Evolutionary conservation across 2,888 invertebrate genomes (phyloP), one percentile per base, ranked within the genome.

Genomic region (Schizotus pectinicornis): DNA sequence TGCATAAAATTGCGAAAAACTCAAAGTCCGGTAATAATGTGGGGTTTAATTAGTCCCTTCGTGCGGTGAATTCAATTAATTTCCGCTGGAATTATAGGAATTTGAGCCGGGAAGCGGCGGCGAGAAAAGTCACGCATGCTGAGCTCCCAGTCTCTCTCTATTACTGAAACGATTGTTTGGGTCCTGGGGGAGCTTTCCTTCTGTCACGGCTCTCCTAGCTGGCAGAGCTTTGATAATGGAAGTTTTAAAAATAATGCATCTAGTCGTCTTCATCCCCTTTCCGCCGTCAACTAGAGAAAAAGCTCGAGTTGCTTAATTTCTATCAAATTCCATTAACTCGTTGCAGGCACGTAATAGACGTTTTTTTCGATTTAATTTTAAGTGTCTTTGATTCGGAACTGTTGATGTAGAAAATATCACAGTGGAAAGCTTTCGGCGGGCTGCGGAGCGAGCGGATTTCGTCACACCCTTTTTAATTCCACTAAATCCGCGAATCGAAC

Each of bases 361-460:
- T 41, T 54, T 54, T 41, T 47, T 54, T 54, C 48, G 38, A 45
- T 59, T 59, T 59, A 37, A 53, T 59, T 54, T 54, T 45, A 42
- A 54, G 49, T 50, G 48, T 43, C 49, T 38, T 57, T 49, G 53
- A 61, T 59, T 61, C 55, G 49, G 55, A 55, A 55, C 59, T 61
- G 61, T 64, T 64, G 64, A 61, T 53, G 64, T 53, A 59, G 64
- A 64, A 64, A 61, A 64, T 59, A 64, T 61, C 59, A 61, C 64
- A 64, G 52, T 58, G 57, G 54, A 61, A 61, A 59, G 61, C 64
- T 64, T 61, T 59, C 55, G 55, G 35, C 52, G 47, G 42, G 33
- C 39, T n/a, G n/a, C 41, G 46, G 30, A 51, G 34, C 34, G 46
- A 56, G 42, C 58, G 48, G 39, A 52, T 54, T 49, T 54, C 48